These are phyloP conservation scores for Orbicella faveolata DNA, from an alignment of 64 coral and sea anemone species.

Conservation along the genomic window DNA sequence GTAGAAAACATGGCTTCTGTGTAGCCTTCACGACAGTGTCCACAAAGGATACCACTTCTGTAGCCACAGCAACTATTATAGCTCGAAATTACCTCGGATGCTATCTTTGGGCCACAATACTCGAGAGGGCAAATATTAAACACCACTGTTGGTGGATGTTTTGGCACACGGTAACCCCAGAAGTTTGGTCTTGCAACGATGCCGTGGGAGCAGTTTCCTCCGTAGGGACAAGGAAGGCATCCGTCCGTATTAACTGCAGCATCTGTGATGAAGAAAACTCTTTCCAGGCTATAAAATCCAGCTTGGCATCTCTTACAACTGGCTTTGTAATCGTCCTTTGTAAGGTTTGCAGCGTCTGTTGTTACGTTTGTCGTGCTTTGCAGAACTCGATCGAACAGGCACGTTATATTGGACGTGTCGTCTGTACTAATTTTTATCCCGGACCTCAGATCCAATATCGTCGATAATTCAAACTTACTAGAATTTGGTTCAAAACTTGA, in stretches of 20 bases:
- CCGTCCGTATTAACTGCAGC: not conserved
- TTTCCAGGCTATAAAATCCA: not conserved
- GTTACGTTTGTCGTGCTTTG: not conserved
- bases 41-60: constrained; percentile 57
- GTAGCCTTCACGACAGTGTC: constrained; percentile 46
- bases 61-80: constrained; percentile 64
- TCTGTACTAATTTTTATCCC: not conserved
- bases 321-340: not conserved
- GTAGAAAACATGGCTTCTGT: constrained; percentile 73
- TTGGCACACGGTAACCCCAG: constrained; percentile 48
- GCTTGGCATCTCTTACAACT: not conserved
- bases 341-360: not conserved
- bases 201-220: constrained; percentile 40
- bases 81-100: not conserved
- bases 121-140: constrained; percentile 64
- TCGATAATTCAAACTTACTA: not conserved
- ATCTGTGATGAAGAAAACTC: not conserved
- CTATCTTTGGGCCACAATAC: constrained; percentile 23
- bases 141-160: constrained; percentile 17
- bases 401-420: not conserved
- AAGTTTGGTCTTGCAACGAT: constrained; percentile 50
- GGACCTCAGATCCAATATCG: not conserved
- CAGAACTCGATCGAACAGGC: not conserved
- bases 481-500: not conserved
- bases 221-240: constrained; percentile 65